Conservation (phyloP, 2,888 invertebrate genomes). For the Andricus quercusramuli region DNA sequence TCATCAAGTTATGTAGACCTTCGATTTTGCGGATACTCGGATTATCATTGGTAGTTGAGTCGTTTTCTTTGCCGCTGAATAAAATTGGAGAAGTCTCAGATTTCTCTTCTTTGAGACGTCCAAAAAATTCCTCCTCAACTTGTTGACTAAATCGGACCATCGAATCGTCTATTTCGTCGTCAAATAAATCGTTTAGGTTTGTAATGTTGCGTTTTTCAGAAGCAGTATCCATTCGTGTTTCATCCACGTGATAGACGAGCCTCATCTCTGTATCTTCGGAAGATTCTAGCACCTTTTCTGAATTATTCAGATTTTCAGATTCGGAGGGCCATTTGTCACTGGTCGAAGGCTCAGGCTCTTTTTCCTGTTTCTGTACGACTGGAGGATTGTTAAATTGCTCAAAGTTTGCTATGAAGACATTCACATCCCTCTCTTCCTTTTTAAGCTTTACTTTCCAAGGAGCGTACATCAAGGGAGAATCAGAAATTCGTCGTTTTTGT, state of each 20-base stretch:
- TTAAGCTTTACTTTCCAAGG: slow-evolving; percentile 51
- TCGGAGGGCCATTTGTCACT: neutral
- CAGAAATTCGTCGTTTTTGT: slow-evolving; percentile 50
- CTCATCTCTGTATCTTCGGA: slow-evolving; percentile 49
- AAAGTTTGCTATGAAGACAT: slow-evolving; percentile 50
- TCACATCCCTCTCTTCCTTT: slow-evolving; percentile 46
- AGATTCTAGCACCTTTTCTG: slow-evolving; percentile 45
- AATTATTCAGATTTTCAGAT: slow-evolving; percentile 43
- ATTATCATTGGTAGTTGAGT: neutral
- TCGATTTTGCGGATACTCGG: neutral
- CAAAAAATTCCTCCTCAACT: slow-evolving; percentile 50
- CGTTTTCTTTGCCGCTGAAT: neutral
- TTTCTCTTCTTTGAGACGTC: neutral
- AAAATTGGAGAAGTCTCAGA: neutral
- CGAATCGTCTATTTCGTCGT: slow-evolving; percentile 41
- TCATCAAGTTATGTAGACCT: neutral
- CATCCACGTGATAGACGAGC: slow-evolving; percentile 42
- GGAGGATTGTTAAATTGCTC: slow-evolving; percentile 25
- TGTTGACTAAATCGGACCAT: slow-evolving; percentile 51
- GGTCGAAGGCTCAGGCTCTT: neutral
- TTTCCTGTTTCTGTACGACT: slow-evolving; percentile 40
- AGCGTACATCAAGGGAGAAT: slow-evolving; percentile 52
- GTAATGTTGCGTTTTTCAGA: slow-evolving; percentile 41
- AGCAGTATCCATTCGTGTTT: neutral
- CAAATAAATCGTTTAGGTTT: slow-evolving; percentile 50